Evolutionary conservation across 2,113 vertebrate genomes (phyloP).

Genomic region (Siniperca knerii): DNA sequence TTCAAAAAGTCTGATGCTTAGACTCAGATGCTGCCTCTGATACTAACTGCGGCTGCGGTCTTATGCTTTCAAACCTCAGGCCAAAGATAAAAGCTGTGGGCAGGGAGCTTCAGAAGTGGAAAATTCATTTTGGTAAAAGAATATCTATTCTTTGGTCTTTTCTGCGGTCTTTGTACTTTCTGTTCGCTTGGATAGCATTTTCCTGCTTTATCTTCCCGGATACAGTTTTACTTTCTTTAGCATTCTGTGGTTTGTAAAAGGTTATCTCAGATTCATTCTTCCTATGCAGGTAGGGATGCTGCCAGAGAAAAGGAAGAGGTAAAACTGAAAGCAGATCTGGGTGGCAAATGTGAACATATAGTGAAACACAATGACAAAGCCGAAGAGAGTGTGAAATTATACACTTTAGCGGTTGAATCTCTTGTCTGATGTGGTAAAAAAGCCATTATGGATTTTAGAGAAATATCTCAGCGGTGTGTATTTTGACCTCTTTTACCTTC

Average conservation of each 20-base stretch:
- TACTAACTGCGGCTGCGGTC: background rate
- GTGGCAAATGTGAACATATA: background rate
- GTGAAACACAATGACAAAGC: background rate
- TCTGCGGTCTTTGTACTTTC: conserved; percentile 9
- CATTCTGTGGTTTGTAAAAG: conserved; percentile 44
- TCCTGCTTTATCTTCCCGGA: background rate
- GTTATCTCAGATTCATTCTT: conserved; percentile 31
- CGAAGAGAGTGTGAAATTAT: background rate
- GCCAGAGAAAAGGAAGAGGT: conserved; percentile 5
- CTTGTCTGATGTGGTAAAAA: conserved; percentile 33
- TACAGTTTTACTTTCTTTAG: conserved; percentile 18
- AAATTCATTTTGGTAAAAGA: conserved; percentile 32
- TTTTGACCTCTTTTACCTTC: conserved; percentile 36
- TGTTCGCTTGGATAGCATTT: background rate
- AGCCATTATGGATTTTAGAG: conserved; percentile 15
- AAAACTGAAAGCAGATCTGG: conserved; percentile 38
- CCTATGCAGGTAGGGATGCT: background rate
- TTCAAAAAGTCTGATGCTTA: background rate
- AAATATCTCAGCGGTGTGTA: conserved; percentile 2
- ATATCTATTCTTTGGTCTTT: conserved; percentile 3
- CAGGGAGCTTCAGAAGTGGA: conserved; percentile 5
- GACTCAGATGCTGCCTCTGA: conserved; percentile 2
- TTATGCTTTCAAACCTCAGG: conserved; percentile 19
- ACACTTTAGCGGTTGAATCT: conserved; percentile 15
- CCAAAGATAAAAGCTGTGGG: conserved; percentile 19